phyloP scores from a whole-genome alignment of 37 sponge, comb jelly and placozoan genomes.

The Spongilla lacustris region DNA sequence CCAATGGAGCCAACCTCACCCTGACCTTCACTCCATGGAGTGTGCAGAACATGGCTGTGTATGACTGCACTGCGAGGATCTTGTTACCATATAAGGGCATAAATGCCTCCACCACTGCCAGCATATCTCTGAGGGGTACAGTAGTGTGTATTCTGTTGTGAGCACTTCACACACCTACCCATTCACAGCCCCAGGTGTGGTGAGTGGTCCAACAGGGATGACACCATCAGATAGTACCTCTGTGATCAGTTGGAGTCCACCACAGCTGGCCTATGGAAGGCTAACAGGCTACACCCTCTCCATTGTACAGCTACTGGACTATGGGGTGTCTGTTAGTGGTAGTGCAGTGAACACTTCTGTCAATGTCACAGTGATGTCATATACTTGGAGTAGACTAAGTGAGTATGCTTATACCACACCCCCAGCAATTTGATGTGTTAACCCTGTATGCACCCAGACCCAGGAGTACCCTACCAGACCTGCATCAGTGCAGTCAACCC shows the following conservation, averaged over 20 bases:
- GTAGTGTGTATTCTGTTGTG: too few relatives aligned
- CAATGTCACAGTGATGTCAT: neutral
- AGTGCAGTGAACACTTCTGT: neutral
- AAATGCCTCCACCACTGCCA: neutral
- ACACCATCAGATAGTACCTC: neutral
- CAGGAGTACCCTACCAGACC: neutral
- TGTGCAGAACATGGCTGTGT: neutral
- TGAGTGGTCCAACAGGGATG: neutral
- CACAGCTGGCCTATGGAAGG: neutral
- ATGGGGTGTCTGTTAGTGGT: neutral
- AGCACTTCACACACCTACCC: neutral
- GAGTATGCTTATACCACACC: neutral
- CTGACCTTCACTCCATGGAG: neutral
- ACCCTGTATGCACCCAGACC: neutral
- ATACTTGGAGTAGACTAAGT: neutral
- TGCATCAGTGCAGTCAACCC: neutral
- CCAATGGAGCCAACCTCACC: too few relatives aligned
- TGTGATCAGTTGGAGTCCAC: neutral
- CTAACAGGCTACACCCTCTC: neutral
- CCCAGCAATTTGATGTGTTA: neutral
- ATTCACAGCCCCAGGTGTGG: neutral
- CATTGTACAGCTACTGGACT: neutral
- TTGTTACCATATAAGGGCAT: neutral
- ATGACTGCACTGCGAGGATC: neutral
- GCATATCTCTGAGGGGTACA: too few relatives aligned